Conservation (phyloP, 2,797 vertebrate genomes). For the Typhlichthys eigenmanni region DNA sequence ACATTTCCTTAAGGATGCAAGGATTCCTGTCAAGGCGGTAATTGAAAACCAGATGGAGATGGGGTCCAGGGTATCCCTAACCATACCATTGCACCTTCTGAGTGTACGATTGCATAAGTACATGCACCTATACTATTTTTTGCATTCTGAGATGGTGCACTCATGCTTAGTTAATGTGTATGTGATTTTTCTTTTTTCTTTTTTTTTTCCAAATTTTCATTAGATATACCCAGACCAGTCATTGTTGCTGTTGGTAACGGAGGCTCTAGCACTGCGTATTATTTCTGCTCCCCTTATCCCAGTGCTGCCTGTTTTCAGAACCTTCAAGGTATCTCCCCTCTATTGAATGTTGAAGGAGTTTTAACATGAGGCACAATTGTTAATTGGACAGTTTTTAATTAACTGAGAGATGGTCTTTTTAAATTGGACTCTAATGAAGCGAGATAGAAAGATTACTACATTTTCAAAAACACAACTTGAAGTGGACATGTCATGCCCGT, state of each 20-base stretch:
- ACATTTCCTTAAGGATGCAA: slow-evolving; percentile 49
- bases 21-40: slow-evolving; percentile 26
- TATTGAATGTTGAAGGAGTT: no score
- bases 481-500: no score
- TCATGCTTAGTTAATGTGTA: background rate
- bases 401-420: background rate
- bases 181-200: slow-evolving; percentile 14
- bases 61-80: slow-evolving; percentile 21
- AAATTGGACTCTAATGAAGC: background rate
- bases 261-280: slow-evolving; percentile 65
- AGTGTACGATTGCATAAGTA: slow-evolving; percentile 32
- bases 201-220: background rate
- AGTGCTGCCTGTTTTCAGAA: slow-evolving; percentile 48
- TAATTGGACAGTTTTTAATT: background rate
- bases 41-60: slow-evolving; percentile 27
- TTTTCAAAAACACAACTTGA: no score
- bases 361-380: background rate
- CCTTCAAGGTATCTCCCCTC: slow-evolving; percentile 53
- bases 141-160: background rate
- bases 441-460: no score
- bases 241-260: slow-evolving; percentile 68
- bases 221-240: slow-evolving; percentile 74
- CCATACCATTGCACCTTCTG: slow-evolving; percentile 62
- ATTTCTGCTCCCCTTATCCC: slow-evolving; percentile 39
- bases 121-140: background rate